Percentiles rank a stretch among this genome's conserved stretches.
Evolutionary conservation across 1,140 invertebrate species (phyloP).

Genomic region (Araneus ventricosus): DNA sequence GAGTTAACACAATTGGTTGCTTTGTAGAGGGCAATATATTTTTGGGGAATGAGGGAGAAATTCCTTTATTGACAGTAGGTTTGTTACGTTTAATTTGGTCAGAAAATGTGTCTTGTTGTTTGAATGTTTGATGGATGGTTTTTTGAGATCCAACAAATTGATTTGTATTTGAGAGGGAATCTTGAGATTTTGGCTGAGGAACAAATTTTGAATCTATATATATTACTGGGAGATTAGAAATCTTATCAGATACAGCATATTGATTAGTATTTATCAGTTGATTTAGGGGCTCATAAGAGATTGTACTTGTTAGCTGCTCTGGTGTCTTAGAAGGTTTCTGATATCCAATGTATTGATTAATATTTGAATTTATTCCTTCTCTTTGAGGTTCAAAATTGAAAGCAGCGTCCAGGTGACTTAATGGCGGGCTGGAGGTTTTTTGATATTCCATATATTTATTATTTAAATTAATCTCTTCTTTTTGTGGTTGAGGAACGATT

Average conservation of each 20-base stretch:
- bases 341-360: not conserved
- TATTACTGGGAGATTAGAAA: not conserved
- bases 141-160: too few species aligned
- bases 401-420: not conserved
- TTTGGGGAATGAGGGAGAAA: too few species aligned
- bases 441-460: not conserved
- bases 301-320: too few species aligned
- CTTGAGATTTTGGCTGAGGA: too few species aligned
- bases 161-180: too few species aligned
- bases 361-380: not conserved
- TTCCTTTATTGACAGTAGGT: too few species aligned
- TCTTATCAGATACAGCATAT: not conserved
- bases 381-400: not conserved
- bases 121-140: too few species aligned
- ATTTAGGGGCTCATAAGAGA: not conserved
- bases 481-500: not conserved
- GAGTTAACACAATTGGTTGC: not conserved
- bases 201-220: not conserved
- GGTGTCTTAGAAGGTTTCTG: not conserved
- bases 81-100: too few species aligned
- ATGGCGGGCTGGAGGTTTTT: not conserved
- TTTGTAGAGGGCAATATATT: not conserved
- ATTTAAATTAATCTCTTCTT: not conserved
- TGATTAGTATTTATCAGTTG: not conserved
- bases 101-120: too few species aligned